Conservation (phyloP, 2,797 vertebrate species). For the Microchirus variegatus region DNA sequence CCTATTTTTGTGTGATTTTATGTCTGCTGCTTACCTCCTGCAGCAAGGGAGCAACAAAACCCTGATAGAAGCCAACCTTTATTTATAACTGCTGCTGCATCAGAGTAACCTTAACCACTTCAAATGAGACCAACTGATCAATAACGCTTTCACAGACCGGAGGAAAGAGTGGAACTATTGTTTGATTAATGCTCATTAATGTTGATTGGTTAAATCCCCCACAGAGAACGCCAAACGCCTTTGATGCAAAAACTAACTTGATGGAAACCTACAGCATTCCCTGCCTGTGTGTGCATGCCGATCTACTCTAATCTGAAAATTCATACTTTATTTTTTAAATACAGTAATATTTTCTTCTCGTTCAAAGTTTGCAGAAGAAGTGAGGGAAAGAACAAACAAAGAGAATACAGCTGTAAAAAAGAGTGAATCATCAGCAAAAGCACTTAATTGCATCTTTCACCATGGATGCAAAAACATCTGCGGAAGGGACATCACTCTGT, state of each 20-base stretch:
- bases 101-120: conserved; percentile 43
- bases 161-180: conserved; percentile 9
- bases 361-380: too few species aligned
- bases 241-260: conserved; percentile 8
- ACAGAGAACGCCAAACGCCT: conserved; percentile 9
- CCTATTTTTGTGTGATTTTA: conserved; percentile 25
- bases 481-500: conserved; percentile 22
- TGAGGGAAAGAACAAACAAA: too few species aligned
- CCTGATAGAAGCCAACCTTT: conserved; percentile 45
- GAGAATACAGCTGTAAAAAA: not conserved
- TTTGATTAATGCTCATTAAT: conserved; percentile 41
- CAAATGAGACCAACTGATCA: conserved; percentile 32
- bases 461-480: conserved; percentile 26
- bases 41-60: conserved; percentile 38
- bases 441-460: conserved; percentile 35
- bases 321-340: not conserved
- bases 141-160: conserved; percentile 32
- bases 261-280: not conserved
- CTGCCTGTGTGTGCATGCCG: not conserved
- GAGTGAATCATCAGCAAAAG: conserved; percentile 29
- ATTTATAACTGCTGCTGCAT: conserved; percentile 38
- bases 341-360: too few species aligned
- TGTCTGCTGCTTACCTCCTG: conserved; percentile 8
- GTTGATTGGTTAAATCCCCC: conserved; percentile 16
- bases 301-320: not conserved